Percentiles rank a stretch among this genome's conserved stretches.
These are phyloP conservation scores for Ascidia mentula DNA, from an alignment of 23 tunicate genomes.

Conservation along the genomic window DNA sequence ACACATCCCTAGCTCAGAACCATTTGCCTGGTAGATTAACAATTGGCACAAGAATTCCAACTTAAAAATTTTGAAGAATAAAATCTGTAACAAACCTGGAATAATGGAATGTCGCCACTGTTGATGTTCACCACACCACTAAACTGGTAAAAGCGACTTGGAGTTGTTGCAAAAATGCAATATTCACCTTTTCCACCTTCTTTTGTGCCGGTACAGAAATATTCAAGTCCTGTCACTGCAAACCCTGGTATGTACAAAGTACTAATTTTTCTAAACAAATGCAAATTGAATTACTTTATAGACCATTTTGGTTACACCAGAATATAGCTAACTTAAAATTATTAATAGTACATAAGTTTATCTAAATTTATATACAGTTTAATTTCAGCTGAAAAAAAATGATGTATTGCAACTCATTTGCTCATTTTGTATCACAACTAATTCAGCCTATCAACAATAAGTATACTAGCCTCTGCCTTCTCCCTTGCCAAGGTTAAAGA, in stretches of 20 bases:
- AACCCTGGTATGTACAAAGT: no score
- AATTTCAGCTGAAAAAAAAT: no score
- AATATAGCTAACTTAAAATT: no score
- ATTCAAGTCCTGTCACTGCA: slow-evolving; percentile 64
- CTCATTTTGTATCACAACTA: not conserved
- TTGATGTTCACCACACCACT: slow-evolving; percentile 53
- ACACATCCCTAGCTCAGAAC: no score
- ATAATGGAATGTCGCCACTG: slow-evolving; percentile 72
- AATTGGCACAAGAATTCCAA: no score
- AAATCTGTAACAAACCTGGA: slow-evolving; percentile 31
- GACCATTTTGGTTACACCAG: no score
- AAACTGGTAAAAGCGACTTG: slow-evolving; percentile 64
- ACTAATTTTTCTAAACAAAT: no score
- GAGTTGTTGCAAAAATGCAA: slow-evolving; percentile 63
- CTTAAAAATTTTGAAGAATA: not conserved
- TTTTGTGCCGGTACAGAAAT: slow-evolving; percentile 44
- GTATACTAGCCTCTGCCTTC: slow-evolving; percentile 34
- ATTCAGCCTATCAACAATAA: no score
- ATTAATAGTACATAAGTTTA: no score
- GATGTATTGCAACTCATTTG: not conserved
- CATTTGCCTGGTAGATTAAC: no score
- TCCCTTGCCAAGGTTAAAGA: slow-evolving; percentile 50
- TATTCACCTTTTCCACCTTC: slow-evolving; percentile 48
- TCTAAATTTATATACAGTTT: no score
- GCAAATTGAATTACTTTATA: no score